A percentile compares a stretch with the other conserved stretches of the same genome.
These are phyloP conservation scores for Lutraria lutraria DNA, from an alignment of 2,888 invertebrate species.

Conservation along the genomic window DNA sequence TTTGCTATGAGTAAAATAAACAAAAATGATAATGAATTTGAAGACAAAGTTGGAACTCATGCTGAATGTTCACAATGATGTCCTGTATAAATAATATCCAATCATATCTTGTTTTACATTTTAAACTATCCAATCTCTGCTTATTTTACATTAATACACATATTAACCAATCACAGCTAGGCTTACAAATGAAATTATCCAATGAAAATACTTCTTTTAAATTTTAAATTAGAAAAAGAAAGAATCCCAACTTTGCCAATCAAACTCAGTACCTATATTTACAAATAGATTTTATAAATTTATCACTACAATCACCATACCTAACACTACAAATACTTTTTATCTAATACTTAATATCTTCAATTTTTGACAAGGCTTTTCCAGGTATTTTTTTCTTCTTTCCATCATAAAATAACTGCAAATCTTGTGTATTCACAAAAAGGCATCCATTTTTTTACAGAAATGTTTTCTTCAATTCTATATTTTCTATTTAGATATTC, in stretches of 20 bases:
- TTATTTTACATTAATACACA: neutral
- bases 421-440: neutral
- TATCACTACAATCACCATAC: neutral
- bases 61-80: conserved; percentile 44
- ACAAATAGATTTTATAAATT: conserved; percentile 2
- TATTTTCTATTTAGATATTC: too few relatives aligned
- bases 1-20: neutral
- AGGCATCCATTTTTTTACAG: neutral
- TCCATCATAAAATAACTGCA: neutral
- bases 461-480: neutral
- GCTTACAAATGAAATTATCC: conserved; percentile 21
- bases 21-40: conserved; percentile 43
- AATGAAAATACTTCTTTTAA: neutral
- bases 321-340: neutral
- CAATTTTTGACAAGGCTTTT: neutral
- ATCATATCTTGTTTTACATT: conserved; percentile 8
- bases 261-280: conserved; percentile 35
- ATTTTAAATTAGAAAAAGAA: conserved; percentile 22
- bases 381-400: neutral
- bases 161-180: conserved; percentile 6
- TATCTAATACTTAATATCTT: neutral
- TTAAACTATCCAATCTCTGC: conserved; percentile 4
- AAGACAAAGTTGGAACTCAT: conserved; percentile 83
- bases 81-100: conserved; percentile 24
- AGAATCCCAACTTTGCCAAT: conserved; percentile 72